phyloP scores from a whole-genome alignment of 2,888 invertebrate genomes.

The Chaetoderma sp. region DNA sequence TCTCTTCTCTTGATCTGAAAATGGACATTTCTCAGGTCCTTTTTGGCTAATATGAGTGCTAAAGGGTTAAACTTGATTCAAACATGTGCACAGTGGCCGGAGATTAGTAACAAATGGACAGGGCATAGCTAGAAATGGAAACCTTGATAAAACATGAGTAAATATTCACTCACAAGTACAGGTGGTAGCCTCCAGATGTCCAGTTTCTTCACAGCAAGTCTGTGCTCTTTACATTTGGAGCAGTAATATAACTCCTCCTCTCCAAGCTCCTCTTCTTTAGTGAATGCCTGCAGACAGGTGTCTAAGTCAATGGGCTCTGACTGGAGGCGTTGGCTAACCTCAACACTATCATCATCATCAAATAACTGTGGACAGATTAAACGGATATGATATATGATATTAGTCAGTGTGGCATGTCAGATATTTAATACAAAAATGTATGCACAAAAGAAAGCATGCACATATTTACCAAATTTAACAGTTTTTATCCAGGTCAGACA shows the following conservation, averaged over 20 bases:
- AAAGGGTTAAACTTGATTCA: too few species aligned
- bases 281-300: constrained; percentile 88
- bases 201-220: constrained; percentile 89
- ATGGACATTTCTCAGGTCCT: too few species aligned
- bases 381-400: not conserved
- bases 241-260: constrained; percentile 88
- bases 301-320: constrained; percentile 87
- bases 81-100: too few species aligned
- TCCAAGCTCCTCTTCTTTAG: constrained; percentile 83
- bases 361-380: constrained; percentile 74
- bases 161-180: constrained; percentile 79
- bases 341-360: constrained; percentile 82
- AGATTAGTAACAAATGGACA: too few species aligned
- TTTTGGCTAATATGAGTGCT: too few species aligned
- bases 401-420: too few species aligned
- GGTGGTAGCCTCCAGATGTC: constrained; percentile 93
- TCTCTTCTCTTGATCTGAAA: too few species aligned
- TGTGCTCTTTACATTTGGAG: constrained; percentile 83
- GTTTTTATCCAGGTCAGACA: too few species aligned
- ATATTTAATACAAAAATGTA: too few species aligned
- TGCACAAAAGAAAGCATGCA: not conserved
- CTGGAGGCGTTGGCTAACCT: constrained; percentile 78
- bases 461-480: not conserved
- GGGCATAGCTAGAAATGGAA: too few species aligned
- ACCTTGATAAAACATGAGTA: too few species aligned